Conservation (phyloP, 2,888 invertebrate genomes). For the Lasius platythorax region DNA sequence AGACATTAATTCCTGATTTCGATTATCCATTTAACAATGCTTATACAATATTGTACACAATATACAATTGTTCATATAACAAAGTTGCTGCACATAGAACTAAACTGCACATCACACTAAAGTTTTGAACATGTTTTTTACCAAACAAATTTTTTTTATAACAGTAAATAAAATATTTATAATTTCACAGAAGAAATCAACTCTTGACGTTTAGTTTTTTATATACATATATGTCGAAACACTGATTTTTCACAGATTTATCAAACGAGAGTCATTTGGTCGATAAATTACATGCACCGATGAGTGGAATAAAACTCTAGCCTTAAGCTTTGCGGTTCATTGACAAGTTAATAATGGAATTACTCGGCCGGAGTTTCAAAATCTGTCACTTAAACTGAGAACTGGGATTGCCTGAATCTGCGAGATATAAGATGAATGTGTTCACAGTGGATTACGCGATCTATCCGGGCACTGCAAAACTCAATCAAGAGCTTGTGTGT, state of each 20-base stretch:
- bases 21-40: not conserved
- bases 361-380: constrained; percentile 50
- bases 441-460: constrained; percentile 5
- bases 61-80: not conserved
- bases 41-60: not conserved
- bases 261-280: constrained; percentile 16
- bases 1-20: not conserved
- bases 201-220: constrained; percentile 27
- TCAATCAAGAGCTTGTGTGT: not conserved
- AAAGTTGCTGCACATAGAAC: not conserved
- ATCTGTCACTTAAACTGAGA: constrained; percentile 62
- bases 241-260: not conserved
- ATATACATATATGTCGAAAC: not conserved
- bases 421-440: constrained; percentile 19
- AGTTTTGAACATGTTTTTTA: not conserved
- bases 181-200: not conserved
- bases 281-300: constrained; percentile 33
- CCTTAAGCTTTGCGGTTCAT: constrained; percentile 18
- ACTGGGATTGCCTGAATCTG: constrained; percentile 45
- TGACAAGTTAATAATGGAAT: constrained; percentile 52
- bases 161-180: not conserved
- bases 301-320: not conserved
- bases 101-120: too few relatives aligned
- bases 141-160: not conserved
- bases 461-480: not conserved